Base-by-base conservation (phyloP, 1,140 invertebrate genomes). In the Lethrus apterus region DNA sequence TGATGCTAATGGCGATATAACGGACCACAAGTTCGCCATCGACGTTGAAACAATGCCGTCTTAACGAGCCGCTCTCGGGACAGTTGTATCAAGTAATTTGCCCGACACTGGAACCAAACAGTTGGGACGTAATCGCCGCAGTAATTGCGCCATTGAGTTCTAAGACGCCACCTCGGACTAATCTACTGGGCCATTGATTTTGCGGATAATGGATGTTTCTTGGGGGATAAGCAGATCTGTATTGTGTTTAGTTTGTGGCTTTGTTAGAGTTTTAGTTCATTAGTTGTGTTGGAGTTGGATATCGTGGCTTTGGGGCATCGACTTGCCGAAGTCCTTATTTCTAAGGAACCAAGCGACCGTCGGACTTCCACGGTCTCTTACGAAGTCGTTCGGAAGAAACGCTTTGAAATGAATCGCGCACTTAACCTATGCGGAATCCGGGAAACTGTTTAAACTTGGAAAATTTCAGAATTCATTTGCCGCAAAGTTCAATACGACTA, bases 201-300 rank as follows among this genome's bases (percentile, higher is more conserved):
- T 47, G 46, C 50, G 57, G 50, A 60, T 62, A 62, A 59, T 61
- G 59, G 54, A 52, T 54, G 54, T 63, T 59, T 58, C 58, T 60
- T 61, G 51, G 36, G 54, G 58, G 58, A 57, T 60, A 59, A 63
- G 57, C 54, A 60, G 57, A 59, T 61, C 57, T 58, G 57, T 61
- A 63, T 61, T 61, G 60, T 56, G 57, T 61, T 63, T 61, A 60
- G 58, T 60, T 59, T 58, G 57, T 45, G 58, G 58, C 52, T 60
- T 63, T 56, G 51, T 58, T 54, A 32, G 47, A 59, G 51, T 58
- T 58, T 57, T 55, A 56, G 55, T 59, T 59, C 58, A 56, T 60
- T 60, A 58, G 47, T 55, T 55, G 52, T 48, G 52, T 49, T 48
- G 44, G 47, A 51, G 46, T 49, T 49, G 18, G 43, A 50, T 20